Conservation (phyloP, 2,113 vertebrate genomes). For the Calidris pygmaea region DNA sequence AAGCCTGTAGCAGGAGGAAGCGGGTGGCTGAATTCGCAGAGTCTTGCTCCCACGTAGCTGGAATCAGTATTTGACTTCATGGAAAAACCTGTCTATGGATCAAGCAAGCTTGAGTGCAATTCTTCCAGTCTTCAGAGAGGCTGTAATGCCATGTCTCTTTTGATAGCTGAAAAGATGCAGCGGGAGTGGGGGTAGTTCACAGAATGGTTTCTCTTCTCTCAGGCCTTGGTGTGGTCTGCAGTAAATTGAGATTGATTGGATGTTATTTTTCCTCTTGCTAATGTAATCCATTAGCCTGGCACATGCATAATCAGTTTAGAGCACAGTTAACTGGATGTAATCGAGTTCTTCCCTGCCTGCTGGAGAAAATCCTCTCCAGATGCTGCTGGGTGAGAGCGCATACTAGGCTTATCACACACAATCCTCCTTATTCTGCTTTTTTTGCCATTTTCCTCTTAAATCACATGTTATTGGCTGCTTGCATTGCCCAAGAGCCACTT, state of each 20-base stretch:
- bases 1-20: background rate
- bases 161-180: constrained; percentile 13
- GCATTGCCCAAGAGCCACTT: constrained; percentile 5
- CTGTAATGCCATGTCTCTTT: background rate
- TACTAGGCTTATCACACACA: constrained; percentile 61
- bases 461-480: background rate
- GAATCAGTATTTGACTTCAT: background rate
- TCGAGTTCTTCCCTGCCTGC: constrained; percentile 99
- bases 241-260: constrained; percentile 99
- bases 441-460: constrained; percentile 27
- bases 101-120: background rate
- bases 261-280: constrained; percentile 99
- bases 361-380: constrained; percentile 98
- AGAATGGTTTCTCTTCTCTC: constrained; percentile 86
- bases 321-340: constrained; percentile 99
- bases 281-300: constrained; percentile 99
- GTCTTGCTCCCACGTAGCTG: rapidly evolving
- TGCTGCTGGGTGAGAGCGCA: constrained; percentile 77
- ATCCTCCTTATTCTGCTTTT: constrained; percentile 49
- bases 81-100: background rate
- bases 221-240: constrained; percentile 90
- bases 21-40: rapidly evolving
- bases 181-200: constrained; percentile 62
- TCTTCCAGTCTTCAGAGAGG: background rate
- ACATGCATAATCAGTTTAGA: constrained; percentile 99